These are phyloP conservation scores for Parnassius smintheus DNA, from an alignment of 2,888 invertebrate species.

Conservation along the genomic window DNA sequence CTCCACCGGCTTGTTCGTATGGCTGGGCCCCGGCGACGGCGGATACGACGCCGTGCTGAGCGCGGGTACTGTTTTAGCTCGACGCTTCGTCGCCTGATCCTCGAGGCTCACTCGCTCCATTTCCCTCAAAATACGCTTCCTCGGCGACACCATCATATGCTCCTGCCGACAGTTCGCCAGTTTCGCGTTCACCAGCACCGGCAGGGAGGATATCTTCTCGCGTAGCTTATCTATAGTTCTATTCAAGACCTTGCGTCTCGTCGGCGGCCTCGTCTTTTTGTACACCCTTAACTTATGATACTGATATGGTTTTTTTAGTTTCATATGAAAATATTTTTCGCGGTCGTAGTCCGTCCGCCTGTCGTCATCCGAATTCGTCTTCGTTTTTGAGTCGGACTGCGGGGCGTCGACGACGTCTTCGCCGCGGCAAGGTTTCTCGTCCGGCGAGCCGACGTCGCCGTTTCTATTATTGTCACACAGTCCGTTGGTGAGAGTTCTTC, in stretches of 20 bases:
- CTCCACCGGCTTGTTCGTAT: constrained; percentile 46
- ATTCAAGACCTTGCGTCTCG: constrained; percentile 58
- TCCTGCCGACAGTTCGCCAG: constrained; percentile 71
- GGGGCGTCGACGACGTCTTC: constrained; percentile 62
- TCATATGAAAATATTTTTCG: constrained; percentile 74
- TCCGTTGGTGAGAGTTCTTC: constrained; percentile 49
- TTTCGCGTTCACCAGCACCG: constrained; percentile 69
- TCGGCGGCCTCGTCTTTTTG: constrained; percentile 64
- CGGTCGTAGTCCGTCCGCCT: constrained; percentile 62
- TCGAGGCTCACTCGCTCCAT: constrained; percentile 88
- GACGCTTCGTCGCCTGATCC: constrained; percentile 84
- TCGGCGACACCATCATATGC: constrained; percentile 87
- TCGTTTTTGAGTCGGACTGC: constrained; percentile 40
- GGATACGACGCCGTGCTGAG: constrained; percentile 57
- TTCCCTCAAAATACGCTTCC: constrained; percentile 91
- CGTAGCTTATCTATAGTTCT: constrained; percentile 61
- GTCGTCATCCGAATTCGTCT: constrained; percentile 50
- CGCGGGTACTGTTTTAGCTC: constrained; percentile 73
- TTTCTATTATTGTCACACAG: constrained; percentile 54
- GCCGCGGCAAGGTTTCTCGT: constrained; percentile 37
- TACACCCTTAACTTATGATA: constrained; percentile 75
- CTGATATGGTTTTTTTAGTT: constrained; percentile 78
- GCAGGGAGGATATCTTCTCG: constrained; percentile 61
- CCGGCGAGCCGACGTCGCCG: constrained; percentile 53
- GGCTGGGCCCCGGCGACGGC: constrained; percentile 46